A percentile compares a stretch with the other conserved stretches of the same genome.
Evolutionary conservation across 2,888 invertebrate genomes (phyloP).

Genomic region (Autographa gamma): DNA sequence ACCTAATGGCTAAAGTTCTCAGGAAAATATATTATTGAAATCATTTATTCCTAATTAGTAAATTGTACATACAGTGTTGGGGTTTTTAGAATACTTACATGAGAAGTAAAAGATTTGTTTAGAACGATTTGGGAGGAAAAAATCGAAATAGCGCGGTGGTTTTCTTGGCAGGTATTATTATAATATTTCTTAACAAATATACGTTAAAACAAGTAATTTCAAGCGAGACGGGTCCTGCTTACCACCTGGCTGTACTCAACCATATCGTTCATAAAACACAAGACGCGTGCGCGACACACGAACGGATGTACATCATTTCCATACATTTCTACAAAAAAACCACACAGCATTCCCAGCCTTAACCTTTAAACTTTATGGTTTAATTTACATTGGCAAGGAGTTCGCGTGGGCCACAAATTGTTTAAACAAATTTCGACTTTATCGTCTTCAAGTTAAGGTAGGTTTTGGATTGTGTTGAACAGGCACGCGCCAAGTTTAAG

Average conservation of each 20-base stretch:
- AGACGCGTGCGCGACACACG: slow-evolving; percentile 81
- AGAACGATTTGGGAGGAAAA: too few relatives aligned
- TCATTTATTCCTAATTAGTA: too few relatives aligned
- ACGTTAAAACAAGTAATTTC: slow-evolving; percentile 38
- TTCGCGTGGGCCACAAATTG: not conserved
- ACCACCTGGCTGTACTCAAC: slow-evolving; percentile 67
- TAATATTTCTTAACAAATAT: slow-evolving; percentile 15
- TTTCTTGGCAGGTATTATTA: not conserved
- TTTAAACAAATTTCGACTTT: slow-evolving; percentile 42
- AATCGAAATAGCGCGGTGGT: too few relatives aligned
- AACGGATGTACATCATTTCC: slow-evolving; percentile 84
- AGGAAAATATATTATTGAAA: too few relatives aligned
- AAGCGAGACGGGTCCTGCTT: slow-evolving; percentile 52
- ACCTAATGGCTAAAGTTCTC: too few relatives aligned
- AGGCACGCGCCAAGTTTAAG: slow-evolving; percentile 73
- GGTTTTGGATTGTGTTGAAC: slow-evolving; percentile 7
- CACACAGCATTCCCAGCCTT: not conserved
- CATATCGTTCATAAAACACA: slow-evolving; percentile 70
- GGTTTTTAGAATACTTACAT: too few relatives aligned
- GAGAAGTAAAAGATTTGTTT: too few relatives aligned
- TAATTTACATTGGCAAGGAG: not conserved
- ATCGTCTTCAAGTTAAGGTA: slow-evolving; percentile 17
- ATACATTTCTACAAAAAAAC: slow-evolving; percentile 58
- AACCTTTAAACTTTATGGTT: too few relatives aligned
- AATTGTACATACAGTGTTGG: too few relatives aligned